Percentiles rank a stretch among this genome's conserved stretches.
These are phyloP conservation scores for Drosophila arawakana DNA, from an alignment of 1,140 invertebrate species.

Conservation along the genomic window DNA sequence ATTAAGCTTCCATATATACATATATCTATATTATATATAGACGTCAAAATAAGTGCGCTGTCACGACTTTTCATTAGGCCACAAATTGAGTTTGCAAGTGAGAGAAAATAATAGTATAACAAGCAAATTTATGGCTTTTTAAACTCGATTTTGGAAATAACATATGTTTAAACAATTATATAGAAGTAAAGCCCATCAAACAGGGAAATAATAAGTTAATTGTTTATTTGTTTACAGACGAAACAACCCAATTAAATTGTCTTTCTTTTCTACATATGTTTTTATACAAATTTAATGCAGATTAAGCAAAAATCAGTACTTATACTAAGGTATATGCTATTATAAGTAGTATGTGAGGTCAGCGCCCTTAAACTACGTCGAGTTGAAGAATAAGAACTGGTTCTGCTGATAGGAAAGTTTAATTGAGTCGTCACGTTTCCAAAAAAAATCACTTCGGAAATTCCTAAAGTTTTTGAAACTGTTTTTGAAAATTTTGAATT, in stretches of 20 bases:
- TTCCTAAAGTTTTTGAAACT: conserved; percentile 4
- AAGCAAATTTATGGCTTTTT: background rate
- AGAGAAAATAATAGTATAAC: background rate
- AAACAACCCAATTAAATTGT: conserved; percentile 5
- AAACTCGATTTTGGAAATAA: background rate
- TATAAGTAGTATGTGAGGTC: conserved; percentile 12
- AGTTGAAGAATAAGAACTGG: conserved; percentile 1
- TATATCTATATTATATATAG: background rate
- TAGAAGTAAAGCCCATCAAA: too few species aligned
- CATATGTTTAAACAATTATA: too few species aligned
- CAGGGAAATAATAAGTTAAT: background rate
- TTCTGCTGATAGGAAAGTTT: conserved; percentile 37
- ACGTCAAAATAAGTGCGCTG: background rate
- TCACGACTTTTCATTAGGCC: conserved; percentile 9
- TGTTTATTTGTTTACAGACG: background rate
- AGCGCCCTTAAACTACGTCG: background rate
- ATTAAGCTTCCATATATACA: background rate
- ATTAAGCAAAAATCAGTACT: conserved; percentile 7
- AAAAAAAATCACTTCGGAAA: background rate
- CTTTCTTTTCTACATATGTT: conserved; percentile 6
- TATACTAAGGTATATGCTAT: background rate
- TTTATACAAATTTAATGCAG: conserved; percentile 11
- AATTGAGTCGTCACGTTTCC: conserved; percentile 25
- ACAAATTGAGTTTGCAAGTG: background rate
- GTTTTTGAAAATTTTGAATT: background rate